phyloP scores from a whole-genome alignment of 1,140 invertebrate species.

The Microplitis demolitor region DNA sequence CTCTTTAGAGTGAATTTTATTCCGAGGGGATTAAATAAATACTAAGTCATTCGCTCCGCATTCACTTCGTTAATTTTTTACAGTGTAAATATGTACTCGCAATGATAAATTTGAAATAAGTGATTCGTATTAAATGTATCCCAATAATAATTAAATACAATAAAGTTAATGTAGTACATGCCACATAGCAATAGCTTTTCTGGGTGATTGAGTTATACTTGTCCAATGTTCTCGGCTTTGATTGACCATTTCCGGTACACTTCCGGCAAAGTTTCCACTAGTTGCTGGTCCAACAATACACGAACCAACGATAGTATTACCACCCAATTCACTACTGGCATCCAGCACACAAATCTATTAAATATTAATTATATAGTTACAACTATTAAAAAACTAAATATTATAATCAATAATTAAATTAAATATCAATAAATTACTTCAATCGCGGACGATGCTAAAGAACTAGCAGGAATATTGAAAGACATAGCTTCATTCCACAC shows the following conservation, averaged over 20 bases:
- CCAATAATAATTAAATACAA: not conserved
- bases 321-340: conserved; percentile 68
- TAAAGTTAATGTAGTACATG: conserved; percentile 67
- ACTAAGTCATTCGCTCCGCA: too few species aligned
- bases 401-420: not conserved
- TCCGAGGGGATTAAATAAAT: too few species aligned
- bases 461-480: conserved; percentile 80
- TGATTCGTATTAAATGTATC: too few species aligned
- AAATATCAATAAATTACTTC: conserved; percentile 65
- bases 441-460: conserved; percentile 72
- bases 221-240: conserved; percentile 73
- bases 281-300: conserved; percentile 73
- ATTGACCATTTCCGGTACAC: conserved; percentile 41
- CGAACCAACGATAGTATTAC: conserved; percentile 72
- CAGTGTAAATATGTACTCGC: too few species aligned
- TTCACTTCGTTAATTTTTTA: too few species aligned
- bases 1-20: too few species aligned
- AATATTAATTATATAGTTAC: conserved; percentile 11
- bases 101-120: too few species aligned
- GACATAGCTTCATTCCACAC: conserved; percentile 94
- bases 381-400: not conserved
- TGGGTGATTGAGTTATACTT: conserved; percentile 79
- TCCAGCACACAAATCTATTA: conserved; percentile 66
- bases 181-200: conserved; percentile 84
- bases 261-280: conserved; percentile 55